Evolutionary conservation across 2,113 vertebrate species (phyloP).

Genomic region (Clupea harengus): DNA sequence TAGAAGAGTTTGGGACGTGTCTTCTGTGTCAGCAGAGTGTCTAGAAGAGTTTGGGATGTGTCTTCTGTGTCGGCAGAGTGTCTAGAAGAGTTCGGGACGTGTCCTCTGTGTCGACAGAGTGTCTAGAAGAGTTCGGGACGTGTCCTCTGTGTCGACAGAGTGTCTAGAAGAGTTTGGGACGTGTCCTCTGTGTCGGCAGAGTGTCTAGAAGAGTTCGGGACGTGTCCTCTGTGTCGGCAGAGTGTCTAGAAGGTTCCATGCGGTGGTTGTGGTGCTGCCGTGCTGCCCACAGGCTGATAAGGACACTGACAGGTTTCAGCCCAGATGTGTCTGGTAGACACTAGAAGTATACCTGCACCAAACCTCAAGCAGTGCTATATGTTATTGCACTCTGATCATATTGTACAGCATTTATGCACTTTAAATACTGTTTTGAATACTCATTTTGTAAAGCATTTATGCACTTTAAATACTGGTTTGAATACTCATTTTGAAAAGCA

Average conservation of each 20-base stretch:
- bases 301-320: no score
- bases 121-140: slow-evolving; percentile 45
- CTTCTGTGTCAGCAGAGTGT: slow-evolving; percentile 43
- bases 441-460: no score
- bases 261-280: background rate
- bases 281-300: background rate
- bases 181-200: slow-evolving; percentile 35
- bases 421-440: no score
- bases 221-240: slow-evolving; percentile 36
- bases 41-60: slow-evolving; percentile 57
- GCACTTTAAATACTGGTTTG: no score
- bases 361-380: no score
- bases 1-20: no score
- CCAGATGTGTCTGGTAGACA: no score
- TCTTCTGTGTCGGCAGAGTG: slow-evolving; percentile 62
- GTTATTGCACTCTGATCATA: no score
- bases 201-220: no score
- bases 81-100: slow-evolving; percentile 52
- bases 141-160: slow-evolving; percentile 67
- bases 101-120: slow-evolving; percentile 50
- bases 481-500: no score
- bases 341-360: no score
- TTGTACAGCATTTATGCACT: no score
- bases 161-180: background rate
- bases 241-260: background rate